Conservation (phyloP, 2,888 invertebrate genomes). For the Polymixis flavicincta region DNA sequence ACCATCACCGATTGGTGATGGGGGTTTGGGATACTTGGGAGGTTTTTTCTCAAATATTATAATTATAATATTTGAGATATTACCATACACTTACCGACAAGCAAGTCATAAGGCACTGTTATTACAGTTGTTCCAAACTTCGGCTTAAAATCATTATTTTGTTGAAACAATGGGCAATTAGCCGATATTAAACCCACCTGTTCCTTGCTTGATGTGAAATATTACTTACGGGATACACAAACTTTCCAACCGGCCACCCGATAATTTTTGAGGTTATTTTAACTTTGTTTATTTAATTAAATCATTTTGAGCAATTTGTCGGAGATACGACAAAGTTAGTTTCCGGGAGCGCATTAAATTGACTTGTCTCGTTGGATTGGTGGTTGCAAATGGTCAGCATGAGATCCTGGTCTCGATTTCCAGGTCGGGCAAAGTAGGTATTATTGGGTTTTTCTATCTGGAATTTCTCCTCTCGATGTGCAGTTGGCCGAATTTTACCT, state of each 20-base stretch:
- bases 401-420: no score
- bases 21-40: no score
- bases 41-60: no score
- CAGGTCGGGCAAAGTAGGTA: no score
- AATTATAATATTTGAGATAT: slow-evolving; percentile 43
- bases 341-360: no score
- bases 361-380: no score
- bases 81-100: slow-evolving; percentile 40
- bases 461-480: no score
- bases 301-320: neutral
- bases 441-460: no score
- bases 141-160: slow-evolving; percentile 73
- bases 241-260: slow-evolving; percentile 58
- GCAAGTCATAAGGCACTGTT: slow-evolving; percentile 61
- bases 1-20: no score
- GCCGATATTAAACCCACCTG: slow-evolving; percentile 75
- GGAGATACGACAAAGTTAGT: no score
- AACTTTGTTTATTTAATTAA: slow-evolving; percentile 4
- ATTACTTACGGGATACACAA: slow-evolving; percentile 65
- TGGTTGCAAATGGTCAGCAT: no score
- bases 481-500: no score
- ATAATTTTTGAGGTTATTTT: slow-evolving; percentile 44
- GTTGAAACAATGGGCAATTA: slow-evolving; percentile 74
- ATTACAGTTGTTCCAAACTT: slow-evolving; percentile 71
- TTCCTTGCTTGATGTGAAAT: slow-evolving; percentile 70